Base-by-base conservation (phyloP, 2,888 invertebrate genomes). In the Allophyes oxyacanthae region DNA sequence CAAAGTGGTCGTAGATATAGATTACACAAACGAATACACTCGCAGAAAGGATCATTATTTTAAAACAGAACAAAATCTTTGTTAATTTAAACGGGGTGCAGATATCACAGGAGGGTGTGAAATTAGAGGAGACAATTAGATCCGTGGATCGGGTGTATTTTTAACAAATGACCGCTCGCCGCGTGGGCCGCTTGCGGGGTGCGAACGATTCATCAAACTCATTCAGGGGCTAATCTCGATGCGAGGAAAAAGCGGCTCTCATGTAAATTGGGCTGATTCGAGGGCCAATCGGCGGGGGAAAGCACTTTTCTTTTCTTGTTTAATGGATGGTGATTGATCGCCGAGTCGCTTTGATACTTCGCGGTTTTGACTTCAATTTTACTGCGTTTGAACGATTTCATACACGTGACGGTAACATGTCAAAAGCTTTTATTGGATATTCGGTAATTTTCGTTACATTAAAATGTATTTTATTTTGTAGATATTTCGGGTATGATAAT, bases 311-410 rank as follows among this genome's bases (percentile, higher is more conserved):
- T 93, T 92, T 92, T 90, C 92, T 87, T 89, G 88, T 92, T 92
- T 94, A 93, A 94, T 92, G 94, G 94, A 94, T 94, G 93, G 93
- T 93, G 94, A 94, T 94, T 92, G 93, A 94, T 93, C 92, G 93
- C 86, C 78, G 85, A 85, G 86, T 78, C 83, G 86, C 84, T 87
- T 88, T 86, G 90, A 90, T 92, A 92, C 88, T 87, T 54, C 88
- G 91, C 87, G 91, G 91, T 92, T 92, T 90, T 90, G 90, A 92
- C 91, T 93, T 86, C 85, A 83, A 87, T 90, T 88, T 86, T 85
- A 78, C 80, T 84, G 72, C 83, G 82, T 88, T 90, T 88, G 81
- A 89, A 85, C 83, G 85, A 85, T 85, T 82, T 79, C 76, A 65
- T 75, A 65, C 59, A 58, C 44, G 46, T 40, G 25, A 40, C 77